Evolutionary conservation across 2,888 invertebrate genomes (phyloP), one percentile per base, ranked within the genome.

Genomic region (Balanococcus diminutus): DNA sequence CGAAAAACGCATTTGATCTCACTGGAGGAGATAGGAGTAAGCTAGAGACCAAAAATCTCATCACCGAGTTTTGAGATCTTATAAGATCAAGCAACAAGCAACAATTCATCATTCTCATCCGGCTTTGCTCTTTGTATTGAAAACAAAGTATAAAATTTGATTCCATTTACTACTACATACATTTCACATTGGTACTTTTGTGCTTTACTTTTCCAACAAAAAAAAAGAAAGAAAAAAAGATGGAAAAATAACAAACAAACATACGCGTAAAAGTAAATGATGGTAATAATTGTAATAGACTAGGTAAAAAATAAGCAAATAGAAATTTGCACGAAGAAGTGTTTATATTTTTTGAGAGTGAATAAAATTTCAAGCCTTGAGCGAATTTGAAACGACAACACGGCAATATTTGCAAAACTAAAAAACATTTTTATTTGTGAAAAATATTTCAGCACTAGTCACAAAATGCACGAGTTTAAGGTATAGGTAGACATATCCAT

Each of bases 261-360:
- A 19, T 67, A 67, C 25, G 25, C 61, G 61, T 67, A 28, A 67
- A 67, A 67, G 4, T 67, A 28, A 67, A 67, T 51, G 51, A 51
- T 67, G 14, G 61, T 28, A 67, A 67, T 28, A 67, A 67, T 67
- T 28, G 22, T 11, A 25, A 28, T n/a, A n/a, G n/a, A n/a, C n/a
- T n/a, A n/a, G n/a, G n/a, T 67, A 67, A 67, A 67, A 67, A 56
- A 67, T 28, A 67, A 67, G 11, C 61, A 11, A 25, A 67, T 28
- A 28, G 28, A 67, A 67, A 67, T 28, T 67, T 28, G 61, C 61
- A 11, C 61, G 8, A 67, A 67, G 61, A 67, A 67, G 28, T 67
- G 61, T 67, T 67, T 67, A 67, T 67, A 67, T 28, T 67, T 28
- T 25, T 67, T 67, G 61, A 67, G 28, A 67, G 61, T 67, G 25